A percentile compares a stretch with the other conserved stretches of the same genome.
These are phyloP conservation scores for Holothuria leucospilota DNA, from an alignment of 53 echinoderm and acorn worm genomes.

Conservation along the genomic window DNA sequence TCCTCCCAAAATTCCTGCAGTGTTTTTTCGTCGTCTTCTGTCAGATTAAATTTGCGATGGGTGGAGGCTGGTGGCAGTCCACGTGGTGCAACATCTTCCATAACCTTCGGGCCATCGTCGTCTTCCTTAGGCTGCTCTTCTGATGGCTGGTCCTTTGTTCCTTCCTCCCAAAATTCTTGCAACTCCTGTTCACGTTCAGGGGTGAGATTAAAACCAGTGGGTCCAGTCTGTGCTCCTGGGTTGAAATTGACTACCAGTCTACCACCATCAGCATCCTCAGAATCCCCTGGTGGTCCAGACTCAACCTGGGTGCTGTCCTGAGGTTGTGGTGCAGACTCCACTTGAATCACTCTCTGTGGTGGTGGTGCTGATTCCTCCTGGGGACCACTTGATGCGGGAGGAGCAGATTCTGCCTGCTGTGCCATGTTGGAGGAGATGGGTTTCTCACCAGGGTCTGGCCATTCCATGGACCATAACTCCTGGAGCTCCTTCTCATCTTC, in stretches of 20 bases:
- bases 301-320: background rate
- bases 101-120: constrained; percentile 14
- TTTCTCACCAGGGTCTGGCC: constrained; percentile 40
- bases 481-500: constrained; percentile 68
- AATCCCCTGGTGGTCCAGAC: constrained; percentile 9
- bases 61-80: constrained; percentile 10
- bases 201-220: constrained; percentile 11
- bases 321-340: constrained; percentile 8
- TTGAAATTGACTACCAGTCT: constrained; percentile 30
- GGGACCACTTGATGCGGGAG: constrained; percentile 8
- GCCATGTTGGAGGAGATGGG: constrained; percentile 7
- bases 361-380: constrained; percentile 40
- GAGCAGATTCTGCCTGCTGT: constrained; percentile 31
- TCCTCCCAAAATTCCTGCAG: constrained; percentile 73
- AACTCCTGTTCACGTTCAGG: constrained; percentile 20
- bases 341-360: background rate
- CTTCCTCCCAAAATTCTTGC: constrained; percentile 38
- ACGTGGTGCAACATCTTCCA: constrained; percentile 22
- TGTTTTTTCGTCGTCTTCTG: constrained; percentile 65
- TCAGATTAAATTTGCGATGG: constrained; percentile 47
- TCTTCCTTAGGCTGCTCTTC: background rate
- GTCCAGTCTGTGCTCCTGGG: background rate
- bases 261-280: background rate
- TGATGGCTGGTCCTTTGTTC: background rate
- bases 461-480: constrained; percentile 71